Evolutionary conservation across 2,797 vertebrate species (phyloP).

Genomic region (Eulemur mongoz): DNA sequence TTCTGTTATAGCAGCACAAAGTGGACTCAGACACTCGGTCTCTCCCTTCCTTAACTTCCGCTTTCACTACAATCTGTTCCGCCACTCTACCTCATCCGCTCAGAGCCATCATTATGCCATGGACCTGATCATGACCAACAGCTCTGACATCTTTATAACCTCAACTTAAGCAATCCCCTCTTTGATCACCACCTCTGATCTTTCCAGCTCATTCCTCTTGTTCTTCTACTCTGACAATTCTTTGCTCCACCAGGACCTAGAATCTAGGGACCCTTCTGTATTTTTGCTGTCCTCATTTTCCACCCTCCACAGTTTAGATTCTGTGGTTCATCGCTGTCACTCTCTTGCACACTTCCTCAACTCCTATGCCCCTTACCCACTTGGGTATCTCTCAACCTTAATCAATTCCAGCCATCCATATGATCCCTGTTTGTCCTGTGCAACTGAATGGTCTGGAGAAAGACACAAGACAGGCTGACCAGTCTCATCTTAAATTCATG

Average conservation of each 20-base stretch:
- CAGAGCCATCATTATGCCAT: too few relatives aligned
- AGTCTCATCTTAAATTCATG: constrained; percentile 13
- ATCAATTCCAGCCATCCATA: neutral
- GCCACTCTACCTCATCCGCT: neutral
- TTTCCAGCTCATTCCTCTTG: neutral
- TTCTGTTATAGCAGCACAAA: neutral
- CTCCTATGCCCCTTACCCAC: neutral
- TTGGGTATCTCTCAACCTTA: neutral
- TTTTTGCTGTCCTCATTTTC: neutral
- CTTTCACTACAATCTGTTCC: neutral
- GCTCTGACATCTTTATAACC: neutral
- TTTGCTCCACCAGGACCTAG: neutral
- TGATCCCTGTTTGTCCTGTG: neutral
- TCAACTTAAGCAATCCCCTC: neutral
- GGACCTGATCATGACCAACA: neutral
- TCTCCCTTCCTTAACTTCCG: neutral
- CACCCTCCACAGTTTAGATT: neutral
- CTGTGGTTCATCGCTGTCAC: neutral
- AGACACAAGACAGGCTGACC: neutral
- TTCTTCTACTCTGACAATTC: neutral
- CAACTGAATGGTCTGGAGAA: neutral
- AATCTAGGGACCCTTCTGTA: neutral
- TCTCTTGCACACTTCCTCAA: neutral
- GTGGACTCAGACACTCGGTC: neutral
- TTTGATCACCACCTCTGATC: neutral